Percentiles rank a stretch among this genome's conserved stretches.
phyloP scores from a whole-genome alignment of 2,797 vertebrate species.

The Toxotes lorentzi region DNA sequence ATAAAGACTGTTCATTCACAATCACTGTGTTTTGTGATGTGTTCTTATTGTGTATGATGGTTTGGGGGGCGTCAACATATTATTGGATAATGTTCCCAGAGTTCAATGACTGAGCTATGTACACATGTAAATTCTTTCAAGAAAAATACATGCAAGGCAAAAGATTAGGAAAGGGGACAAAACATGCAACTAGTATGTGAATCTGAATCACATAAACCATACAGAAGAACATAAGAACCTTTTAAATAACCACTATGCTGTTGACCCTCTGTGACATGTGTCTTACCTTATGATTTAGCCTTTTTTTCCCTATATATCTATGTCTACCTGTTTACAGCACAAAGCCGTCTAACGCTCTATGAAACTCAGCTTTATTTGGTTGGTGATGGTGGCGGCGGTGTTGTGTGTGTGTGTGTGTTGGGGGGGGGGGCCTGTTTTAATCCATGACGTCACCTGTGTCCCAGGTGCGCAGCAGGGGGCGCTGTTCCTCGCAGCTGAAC shows the following conservation, averaged over 20 bases:
- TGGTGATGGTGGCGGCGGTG: neutral
- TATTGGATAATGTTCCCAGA: neutral
- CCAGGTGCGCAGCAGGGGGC: slow-evolving; percentile 79
- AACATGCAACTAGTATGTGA: neutral
- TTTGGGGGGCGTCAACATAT: neutral
- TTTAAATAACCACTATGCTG: neutral
- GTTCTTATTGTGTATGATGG: neutral
- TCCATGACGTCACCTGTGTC: slow-evolving; percentile 82
- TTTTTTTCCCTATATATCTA: neutral
- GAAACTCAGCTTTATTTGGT: neutral
- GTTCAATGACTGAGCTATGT: neutral
- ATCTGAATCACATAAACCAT: neutral
- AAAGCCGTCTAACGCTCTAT: too few relatives aligned
- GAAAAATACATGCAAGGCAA: neutral
- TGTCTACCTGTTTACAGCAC: too few relatives aligned
- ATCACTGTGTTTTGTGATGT: slow-evolving; percentile 18
- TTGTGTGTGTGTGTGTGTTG: neutral
- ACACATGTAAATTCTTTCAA: neutral
- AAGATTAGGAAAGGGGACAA: too few relatives aligned
- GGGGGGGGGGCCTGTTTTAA: slow-evolving; percentile 11
- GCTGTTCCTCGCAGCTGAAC: slow-evolving; percentile 64
- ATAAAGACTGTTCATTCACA: slow-evolving; percentile 22
- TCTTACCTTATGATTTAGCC: neutral
- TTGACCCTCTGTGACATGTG: neutral
- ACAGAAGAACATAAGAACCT: neutral